A percentile compares a stretch with the other conserved stretches of the same genome.
Evolutionary conservation across 2,113 vertebrate genomes (phyloP).

Genomic region (Brachyhypopomus occidentalis): DNA sequence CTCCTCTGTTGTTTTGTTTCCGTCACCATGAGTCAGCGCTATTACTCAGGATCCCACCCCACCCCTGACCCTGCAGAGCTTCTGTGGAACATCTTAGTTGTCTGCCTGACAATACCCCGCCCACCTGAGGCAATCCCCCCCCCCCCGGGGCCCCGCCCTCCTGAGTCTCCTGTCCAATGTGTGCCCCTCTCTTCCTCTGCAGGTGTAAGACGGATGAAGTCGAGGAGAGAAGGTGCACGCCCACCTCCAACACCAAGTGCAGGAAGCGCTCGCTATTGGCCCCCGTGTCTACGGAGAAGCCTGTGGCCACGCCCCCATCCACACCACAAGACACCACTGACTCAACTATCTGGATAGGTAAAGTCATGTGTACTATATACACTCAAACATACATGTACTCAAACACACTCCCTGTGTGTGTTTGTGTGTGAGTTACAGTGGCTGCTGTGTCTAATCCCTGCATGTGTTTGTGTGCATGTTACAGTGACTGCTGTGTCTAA

Average conservation of each 20-base stretch:
- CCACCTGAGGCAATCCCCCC: too few species aligned
- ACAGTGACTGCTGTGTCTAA: too few species aligned
- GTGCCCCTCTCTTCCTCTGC: slow-evolving; percentile 2
- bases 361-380: not conserved
- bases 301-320: not conserved
- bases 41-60: not conserved
- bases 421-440: too few species aligned
- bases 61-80: not conserved
- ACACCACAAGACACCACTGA: too few species aligned
- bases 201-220: slow-evolving; percentile 76
- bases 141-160: too few species aligned
- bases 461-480: too few species aligned
- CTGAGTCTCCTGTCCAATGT: not conserved
- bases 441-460: too few species aligned
- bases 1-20: too few species aligned
- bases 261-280: slow-evolving; percentile 50
- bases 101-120: not conserved
- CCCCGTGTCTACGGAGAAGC: not conserved
- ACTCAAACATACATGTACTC: not conserved
- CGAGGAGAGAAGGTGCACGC: slow-evolving; percentile 67
- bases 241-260: slow-evolving; percentile 71
- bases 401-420: not conserved
- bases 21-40: not conserved
- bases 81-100: slow-evolving; percentile 7
- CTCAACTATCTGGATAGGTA: not conserved